Conservation (phyloP, 2,797 vertebrate species). For the Anguilla anguilla region DNA sequence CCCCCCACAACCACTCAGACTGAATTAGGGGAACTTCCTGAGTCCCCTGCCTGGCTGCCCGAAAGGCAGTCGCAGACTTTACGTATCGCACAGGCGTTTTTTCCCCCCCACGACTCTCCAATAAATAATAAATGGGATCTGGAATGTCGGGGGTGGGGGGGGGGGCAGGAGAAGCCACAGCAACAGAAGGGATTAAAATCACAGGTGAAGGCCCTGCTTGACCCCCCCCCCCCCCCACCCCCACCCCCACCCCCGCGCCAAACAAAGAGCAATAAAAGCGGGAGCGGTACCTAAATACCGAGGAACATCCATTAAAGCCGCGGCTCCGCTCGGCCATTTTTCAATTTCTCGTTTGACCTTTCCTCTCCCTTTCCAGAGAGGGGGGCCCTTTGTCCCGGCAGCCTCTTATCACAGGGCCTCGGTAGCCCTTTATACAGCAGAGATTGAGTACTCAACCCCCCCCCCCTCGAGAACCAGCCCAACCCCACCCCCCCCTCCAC, state of each 20-base stretch:
- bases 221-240: conserved; percentile 26
- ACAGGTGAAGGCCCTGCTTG: conserved; percentile 10
- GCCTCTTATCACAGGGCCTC: conserved; percentile 13
- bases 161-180: background rate
- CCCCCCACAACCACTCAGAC: background rate
- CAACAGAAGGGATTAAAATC: conserved; percentile 13
- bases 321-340: conserved; percentile 24
- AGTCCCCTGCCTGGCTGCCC: background rate
- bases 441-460: conserved; percentile 6
- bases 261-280: conserved; percentile 33
- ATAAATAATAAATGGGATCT: background rate
- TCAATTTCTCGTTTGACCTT: conserved; percentile 45
- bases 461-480: background rate
- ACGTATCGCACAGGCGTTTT: background rate
- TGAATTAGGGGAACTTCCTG: background rate
- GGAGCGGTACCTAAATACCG: conserved; percentile 20
- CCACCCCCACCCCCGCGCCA: background rate
- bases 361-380: conserved; percentile 27
- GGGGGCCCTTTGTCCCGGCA: conserved; percentile 27
- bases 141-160: background rate
- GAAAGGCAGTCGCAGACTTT: background rate
- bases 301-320: conserved; percentile 39
- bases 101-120: background rate
- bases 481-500: background rate
- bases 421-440: conserved; percentile 17